Evolutionary conservation across 2,888 invertebrate species (phyloP).

Genomic region (Erpobdella octoculata): DNA sequence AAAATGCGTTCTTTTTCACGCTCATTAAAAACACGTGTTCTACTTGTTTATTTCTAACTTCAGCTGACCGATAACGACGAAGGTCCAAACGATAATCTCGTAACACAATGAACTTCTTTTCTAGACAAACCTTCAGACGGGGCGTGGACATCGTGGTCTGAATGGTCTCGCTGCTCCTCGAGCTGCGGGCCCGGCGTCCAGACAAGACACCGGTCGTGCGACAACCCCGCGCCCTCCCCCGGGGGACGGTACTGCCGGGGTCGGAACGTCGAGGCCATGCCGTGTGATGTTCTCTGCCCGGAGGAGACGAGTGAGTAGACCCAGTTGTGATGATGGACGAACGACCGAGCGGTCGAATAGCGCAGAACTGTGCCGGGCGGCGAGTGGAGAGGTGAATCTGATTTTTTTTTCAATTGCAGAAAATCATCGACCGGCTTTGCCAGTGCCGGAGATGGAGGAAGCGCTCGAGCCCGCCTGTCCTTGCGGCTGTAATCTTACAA

Average conservation of each 20-base stretch:
- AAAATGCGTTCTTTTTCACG: no score
- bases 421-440: not conserved
- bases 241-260: not conserved
- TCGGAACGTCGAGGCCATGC: not conserved
- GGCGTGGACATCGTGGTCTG: constrained; percentile 6
- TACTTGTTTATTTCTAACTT: no score
- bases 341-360: not conserved
- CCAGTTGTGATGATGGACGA: not conserved
- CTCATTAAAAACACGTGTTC: no score
- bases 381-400: not conserved
- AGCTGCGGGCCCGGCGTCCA: constrained; percentile 8
- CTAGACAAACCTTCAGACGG: not conserved
- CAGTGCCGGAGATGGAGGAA: not conserved
- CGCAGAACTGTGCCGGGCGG: not conserved
- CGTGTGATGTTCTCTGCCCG: not conserved
- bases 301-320: not conserved
- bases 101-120: no score
- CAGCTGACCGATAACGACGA: no score
- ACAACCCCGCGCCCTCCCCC: not conserved
- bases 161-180: constrained; percentile 14
- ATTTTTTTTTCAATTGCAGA: no score
- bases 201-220: constrained; percentile 4
- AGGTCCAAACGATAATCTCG: no score
- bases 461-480: not conserved
- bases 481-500: constrained; percentile 14